A percentile compares a stretch with the other conserved stretches of the same genome.
These are phyloP conservation scores for Carcharodon carcharias DNA, from an alignment of 2,797 vertebrate species.

Conservation along the genomic window DNA sequence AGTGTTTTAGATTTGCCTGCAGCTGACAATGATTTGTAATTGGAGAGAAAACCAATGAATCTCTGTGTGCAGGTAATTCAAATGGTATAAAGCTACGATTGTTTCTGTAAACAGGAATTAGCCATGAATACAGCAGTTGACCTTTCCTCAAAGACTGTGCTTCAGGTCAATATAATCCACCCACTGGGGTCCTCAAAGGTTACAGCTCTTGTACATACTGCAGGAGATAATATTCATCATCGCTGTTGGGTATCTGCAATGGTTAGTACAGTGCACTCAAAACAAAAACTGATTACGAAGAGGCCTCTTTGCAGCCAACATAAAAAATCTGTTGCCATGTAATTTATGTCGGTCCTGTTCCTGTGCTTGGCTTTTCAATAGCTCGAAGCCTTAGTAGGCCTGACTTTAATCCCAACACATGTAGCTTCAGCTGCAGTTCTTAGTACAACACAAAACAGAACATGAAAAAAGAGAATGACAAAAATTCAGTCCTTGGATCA, in stretches of 20 bases:
- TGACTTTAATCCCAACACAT: constrained; percentile 54
- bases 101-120: constrained; percentile 44
- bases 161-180: constrained; percentile 39
- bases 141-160: constrained; percentile 41
- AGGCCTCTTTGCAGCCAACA: constrained; percentile 49
- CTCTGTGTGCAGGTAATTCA: background rate
- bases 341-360: constrained; percentile 51
- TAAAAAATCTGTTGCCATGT: constrained; percentile 41
- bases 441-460: constrained; percentile 46
- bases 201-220: constrained; percentile 46
- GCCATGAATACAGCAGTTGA: background rate
- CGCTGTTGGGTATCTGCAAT: constrained; percentile 55
- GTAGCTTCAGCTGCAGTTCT: constrained; percentile 51
- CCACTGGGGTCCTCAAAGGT: constrained; percentile 42
- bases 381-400: constrained; percentile 48
- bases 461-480: constrained; percentile 36
- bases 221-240: constrained; percentile 51
- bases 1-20: background rate
- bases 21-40: background rate
- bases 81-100: background rate
- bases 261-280: constrained; percentile 47
- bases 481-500: constrained; percentile 41
- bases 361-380: constrained; percentile 51
- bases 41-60: background rate
- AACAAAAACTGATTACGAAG: constrained; percentile 56